A percentile compares a stretch with the other conserved stretches of the same genome.
Conservation (phyloP, 2,888 invertebrate species). For the Blomia tropicalis region DNA sequence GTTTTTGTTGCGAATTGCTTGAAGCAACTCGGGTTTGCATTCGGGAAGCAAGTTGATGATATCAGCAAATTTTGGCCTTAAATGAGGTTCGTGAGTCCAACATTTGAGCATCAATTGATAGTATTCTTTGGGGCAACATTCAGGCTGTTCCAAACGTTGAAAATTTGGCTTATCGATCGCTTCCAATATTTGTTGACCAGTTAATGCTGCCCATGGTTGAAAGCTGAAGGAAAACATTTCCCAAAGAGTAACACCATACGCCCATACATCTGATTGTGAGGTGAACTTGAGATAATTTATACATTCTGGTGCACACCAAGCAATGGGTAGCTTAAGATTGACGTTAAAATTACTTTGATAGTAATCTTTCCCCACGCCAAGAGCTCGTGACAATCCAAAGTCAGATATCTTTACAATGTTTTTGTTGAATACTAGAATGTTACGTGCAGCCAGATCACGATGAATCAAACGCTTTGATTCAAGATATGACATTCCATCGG, state of each 20-base stretch:
- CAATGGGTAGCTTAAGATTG: slow-evolving; percentile 48
- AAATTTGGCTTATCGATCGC: slow-evolving; percentile 83
- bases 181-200: slow-evolving; percentile 81
- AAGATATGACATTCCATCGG: slow-evolving; percentile 93
- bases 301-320: slow-evolving; percentile 89
- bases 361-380: slow-evolving; percentile 95
- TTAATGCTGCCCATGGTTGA: slow-evolving; percentile 91
- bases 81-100: slow-evolving; percentile 80
- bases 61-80: slow-evolving; percentile 47
- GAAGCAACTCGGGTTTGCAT: slow-evolving; percentile 80
- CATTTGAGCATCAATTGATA: slow-evolving; percentile 83
- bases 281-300: slow-evolving; percentile 90
- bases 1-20: slow-evolving; percentile 47
- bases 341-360: slow-evolving; percentile 64
- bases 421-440: slow-evolving; percentile 89
- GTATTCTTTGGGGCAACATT: slow-evolving; percentile 82
- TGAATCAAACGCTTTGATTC: slow-evolving; percentile 78
- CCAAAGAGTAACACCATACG: slow-evolving; percentile 94
- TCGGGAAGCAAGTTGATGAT: slow-evolving; percentile 31
- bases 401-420: slow-evolving; percentile 93
- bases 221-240: slow-evolving; percentile 98
- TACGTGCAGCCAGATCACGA: slow-evolving; percentile 87
- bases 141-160: slow-evolving; percentile 62
- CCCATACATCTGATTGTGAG: slow-evolving; percentile 93
- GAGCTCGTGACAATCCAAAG: slow-evolving; percentile 81